Base-by-base conservation (phyloP, 2,888 invertebrate species). In the Ennomos fuscantarius region DNA sequence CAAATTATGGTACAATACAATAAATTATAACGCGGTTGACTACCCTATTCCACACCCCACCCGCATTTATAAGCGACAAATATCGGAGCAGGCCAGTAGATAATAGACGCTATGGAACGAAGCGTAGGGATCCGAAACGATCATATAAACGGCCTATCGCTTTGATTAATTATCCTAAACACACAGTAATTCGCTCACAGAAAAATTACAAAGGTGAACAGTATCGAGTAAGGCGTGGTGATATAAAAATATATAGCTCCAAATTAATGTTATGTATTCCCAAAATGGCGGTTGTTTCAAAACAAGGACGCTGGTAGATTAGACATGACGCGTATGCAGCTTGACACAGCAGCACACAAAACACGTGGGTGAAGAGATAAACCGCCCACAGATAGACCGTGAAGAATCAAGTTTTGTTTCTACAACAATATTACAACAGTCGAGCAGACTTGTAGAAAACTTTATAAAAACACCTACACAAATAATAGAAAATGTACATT, bases 1-100 rank as follows among this genome's bases (percentile, higher is more conserved):
- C 53, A 55, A 62, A 65, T 61, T 57, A 62, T 60, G 53, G 44
- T 6, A 64, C 42, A 61, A 63, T 60, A 60, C 48, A 55, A 66
- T 65, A 63, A 65, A 66, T 68, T 61, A 60, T 62, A 55, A 41
- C 58, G 42, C 57, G 62, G 51, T 59, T 40, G 53, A 47, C 57
- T 45, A 53, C 63, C 60, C 63, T 65, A 55, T 58, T 54, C 52
- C 55, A 47, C 55, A 60, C 60, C 69, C 66, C 73, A 56, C 68
- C 72, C 69, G 74, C 71, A 74, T 71, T 73, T 72, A 72, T 68
- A 67, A 67, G 73, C 70, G 76, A 80, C 76, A 75, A 76, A 76
- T 75, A 75, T 72, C 68, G 73, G 52, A 74, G 70, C 69, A 71
- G 66, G 52, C 60, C 49, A 40, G 45, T 52, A 59, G 55, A 63